A percentile compares a stretch with the other conserved stretches of the same genome.
Evolutionary conservation across 2,797 vertebrate genomes (phyloP).

Genomic region (Sebastolobus alascanus): DNA sequence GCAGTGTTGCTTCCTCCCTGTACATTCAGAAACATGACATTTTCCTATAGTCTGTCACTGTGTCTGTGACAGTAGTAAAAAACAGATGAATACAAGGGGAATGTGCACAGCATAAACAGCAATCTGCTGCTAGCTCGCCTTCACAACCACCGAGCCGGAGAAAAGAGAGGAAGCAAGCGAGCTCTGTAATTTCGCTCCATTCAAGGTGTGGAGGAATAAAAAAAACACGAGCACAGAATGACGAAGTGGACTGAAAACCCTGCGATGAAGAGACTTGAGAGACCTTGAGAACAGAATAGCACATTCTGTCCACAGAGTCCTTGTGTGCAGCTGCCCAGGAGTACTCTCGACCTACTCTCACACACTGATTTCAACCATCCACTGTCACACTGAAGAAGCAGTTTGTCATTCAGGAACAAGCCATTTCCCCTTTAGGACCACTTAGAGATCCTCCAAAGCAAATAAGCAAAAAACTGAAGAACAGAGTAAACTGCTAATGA

Average conservation of each 20-base stretch:
- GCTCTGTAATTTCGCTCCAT: not conserved
- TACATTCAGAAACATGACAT: not conserved
- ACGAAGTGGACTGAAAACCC: slow-evolving; percentile 20
- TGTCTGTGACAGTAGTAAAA: slow-evolving; percentile 9
- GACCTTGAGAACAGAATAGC: slow-evolving; percentile 60
- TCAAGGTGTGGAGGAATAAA: slow-evolving; percentile 28
- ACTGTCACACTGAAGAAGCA: slow-evolving; percentile 16
- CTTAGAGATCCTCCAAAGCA: slow-evolving; percentile 43
- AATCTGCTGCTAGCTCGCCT: not conserved
- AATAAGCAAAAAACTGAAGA: slow-evolving; percentile 39
- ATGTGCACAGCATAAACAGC: slow-evolving; percentile 28
- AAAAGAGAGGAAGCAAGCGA: not conserved
- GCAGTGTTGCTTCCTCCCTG: not conserved
- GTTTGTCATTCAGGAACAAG: slow-evolving; percentile 42
- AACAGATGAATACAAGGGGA: slow-evolving; percentile 8
- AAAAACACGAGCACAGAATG: slow-evolving; percentile 33
- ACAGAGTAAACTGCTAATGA: slow-evolving; percentile 49
- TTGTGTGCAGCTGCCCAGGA: slow-evolving; percentile 41
- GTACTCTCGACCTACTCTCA: slow-evolving; percentile 43
- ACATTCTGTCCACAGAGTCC: slow-evolving; percentile 47
- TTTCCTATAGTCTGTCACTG: not conserved
- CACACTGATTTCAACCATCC: slow-evolving; percentile 37
- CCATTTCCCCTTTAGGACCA: slow-evolving; percentile 36
- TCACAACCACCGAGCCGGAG: slow-evolving; percentile 1
- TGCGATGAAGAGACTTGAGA: slow-evolving; percentile 34